These are phyloP conservation scores for Chrysolina haemoptera DNA, from an alignment of 2,888 invertebrate genomes.

Conservation along the genomic window DNA sequence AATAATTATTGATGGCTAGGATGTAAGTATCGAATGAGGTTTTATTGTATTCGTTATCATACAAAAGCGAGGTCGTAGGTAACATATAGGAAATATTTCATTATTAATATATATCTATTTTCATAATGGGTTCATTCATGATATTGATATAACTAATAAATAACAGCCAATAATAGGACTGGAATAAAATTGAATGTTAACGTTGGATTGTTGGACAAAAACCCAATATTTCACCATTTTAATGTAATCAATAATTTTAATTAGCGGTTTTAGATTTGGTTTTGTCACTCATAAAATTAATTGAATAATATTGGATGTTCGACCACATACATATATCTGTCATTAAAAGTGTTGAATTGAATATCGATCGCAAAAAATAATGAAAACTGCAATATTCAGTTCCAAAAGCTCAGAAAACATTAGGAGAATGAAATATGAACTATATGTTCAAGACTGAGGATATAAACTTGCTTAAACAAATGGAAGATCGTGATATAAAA, in stretches of 20 bases:
- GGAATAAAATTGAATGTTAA: constrained; percentile 2
- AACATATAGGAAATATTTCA: no score
- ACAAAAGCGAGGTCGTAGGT: no score
- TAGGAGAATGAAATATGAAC: not conserved
- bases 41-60: no score
- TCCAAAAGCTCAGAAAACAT: not conserved
- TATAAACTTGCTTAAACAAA: no score
- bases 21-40: no score
- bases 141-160: not conserved
- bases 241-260: constrained; percentile 1
- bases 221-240: not conserved
- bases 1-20: no score
- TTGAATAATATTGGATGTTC: constrained; percentile 13
- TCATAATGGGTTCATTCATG: not conserved
- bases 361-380: not conserved
- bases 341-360: not conserved
- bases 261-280: constrained; percentile 9
- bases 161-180: not conserved
- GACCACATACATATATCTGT: not conserved
- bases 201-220: not conserved
- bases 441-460: no score
- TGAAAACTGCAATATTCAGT: not conserved
- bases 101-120: not conserved
- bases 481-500: no score
- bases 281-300: constrained; percentile 21